These are phyloP conservation scores for Phaedon cochleariae DNA, from an alignment of 2,888 invertebrate species.

Conservation along the genomic window DNA sequence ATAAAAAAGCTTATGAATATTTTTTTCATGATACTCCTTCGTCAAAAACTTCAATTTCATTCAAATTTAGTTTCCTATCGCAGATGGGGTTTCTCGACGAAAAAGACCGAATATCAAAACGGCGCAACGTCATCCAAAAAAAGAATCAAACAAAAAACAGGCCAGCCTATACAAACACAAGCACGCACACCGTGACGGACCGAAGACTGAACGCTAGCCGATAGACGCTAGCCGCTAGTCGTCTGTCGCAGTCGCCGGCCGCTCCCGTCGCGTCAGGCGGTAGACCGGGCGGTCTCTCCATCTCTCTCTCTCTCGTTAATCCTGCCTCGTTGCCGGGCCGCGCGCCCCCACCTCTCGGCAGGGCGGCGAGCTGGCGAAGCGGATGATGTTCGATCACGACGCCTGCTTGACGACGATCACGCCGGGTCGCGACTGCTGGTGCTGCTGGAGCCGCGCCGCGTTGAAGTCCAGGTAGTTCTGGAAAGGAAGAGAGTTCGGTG, in stretches of 20 bases:
- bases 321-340: conserved; percentile 38
- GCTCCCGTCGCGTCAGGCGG: background rate
- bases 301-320: no score
- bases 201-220: no score
- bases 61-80: no score
- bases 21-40: no score
- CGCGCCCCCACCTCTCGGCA: conserved; percentile 39
- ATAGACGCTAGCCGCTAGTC: no score
- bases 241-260: background rate
- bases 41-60: no score
- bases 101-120: no score
- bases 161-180: background rate
- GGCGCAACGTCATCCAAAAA: background rate
- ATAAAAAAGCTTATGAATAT: no score
- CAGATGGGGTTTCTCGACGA: no score
- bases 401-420: conserved; percentile 89
- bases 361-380: conserved; percentile 51
- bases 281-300: conserved; percentile 28
- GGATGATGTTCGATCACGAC: conserved; percentile 73
- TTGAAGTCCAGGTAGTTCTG: conserved; percentile 72
- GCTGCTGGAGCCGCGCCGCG: conserved; percentile 57
- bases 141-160: background rate
- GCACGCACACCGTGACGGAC: background rate
- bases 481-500: conserved; percentile 49
- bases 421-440: conserved; percentile 81